Evolutionary conservation across 2,888 invertebrate species (phyloP), one percentile per base, ranked within the genome.

Genomic region (Phyllotreta cruciferae): DNA sequence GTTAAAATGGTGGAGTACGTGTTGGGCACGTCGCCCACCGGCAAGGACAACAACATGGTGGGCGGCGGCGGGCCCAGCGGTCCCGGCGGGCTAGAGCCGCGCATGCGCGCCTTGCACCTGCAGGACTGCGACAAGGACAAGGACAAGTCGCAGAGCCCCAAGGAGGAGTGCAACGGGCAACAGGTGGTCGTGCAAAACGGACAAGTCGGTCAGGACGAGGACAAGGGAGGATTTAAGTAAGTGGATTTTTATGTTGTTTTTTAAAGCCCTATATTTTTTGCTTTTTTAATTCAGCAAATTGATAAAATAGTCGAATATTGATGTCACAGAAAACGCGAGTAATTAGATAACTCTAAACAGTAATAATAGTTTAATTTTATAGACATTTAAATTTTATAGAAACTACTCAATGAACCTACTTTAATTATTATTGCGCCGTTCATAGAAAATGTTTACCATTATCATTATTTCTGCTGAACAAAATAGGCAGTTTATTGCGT

Each of bases 1-100:
- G 94, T 96, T 73, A 97, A 97, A 86, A 98, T 98, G 96, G 98
- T 97, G 58, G 98, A 98, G 83, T 98, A 97, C 82, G 97, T 98
- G 64, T 86, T 98, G 75, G 94, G 96, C 70, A 93, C 92, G 69
- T 94, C 94, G 68, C 94, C 95, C 14, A 95, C 94, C 71, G 86
- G 87, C 74, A 90, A 90, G 80, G 90, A 90, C 74, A 60, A 45
- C 35, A 83, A 37, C 7, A 52, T 83, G 71, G 78, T 85, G 69
- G 71, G 73, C 56, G 62, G 66, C n/a, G 63, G 65, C 41, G 56
- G 45, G 9, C 58, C 58, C 0, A 45, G 63, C 8, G 68, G 60
- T 2, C 66, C 66, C n/a, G 82, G 82, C 37, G 82, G 82, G 6
- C 77, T 90, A 66, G 90, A 90, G 74, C 86, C 87, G 53, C 83